Percentiles rank a stretch among this genome's conserved stretches.
Evolutionary conservation across 2,113 vertebrate species (phyloP).

Genomic region (Psammodynastes pulverulentus): DNA sequence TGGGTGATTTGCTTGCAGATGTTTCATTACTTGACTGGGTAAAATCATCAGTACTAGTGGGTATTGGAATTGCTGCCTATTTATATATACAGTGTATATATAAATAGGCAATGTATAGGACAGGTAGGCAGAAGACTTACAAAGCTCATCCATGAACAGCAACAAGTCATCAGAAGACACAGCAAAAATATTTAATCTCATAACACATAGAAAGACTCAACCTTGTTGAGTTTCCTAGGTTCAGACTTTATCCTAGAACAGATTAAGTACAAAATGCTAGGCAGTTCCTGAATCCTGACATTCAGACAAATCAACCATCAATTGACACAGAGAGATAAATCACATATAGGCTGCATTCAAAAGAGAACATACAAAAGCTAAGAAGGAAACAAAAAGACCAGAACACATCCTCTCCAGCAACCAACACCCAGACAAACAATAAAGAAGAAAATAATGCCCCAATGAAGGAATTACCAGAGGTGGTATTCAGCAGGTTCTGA

Average conservation of each 20-base stretch:
- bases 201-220: not conserved
- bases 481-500: no score
- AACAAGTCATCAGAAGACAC: not conserved
- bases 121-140: not conserved
- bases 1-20: not conserved
- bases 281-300: not conserved
- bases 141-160: not conserved
- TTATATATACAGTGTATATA: not conserved
- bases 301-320: not conserved
- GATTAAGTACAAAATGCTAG: not conserved
- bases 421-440: not conserved
- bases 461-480: no score
- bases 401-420: not conserved
- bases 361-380: not conserved
- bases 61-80: not conserved
- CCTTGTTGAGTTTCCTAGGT: not conserved
- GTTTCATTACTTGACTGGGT: not conserved
- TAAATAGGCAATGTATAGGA: no score
- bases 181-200: not conserved
- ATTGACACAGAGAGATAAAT: not conserved
- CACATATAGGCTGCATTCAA: not conserved
- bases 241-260: not conserved
- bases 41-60: not conserved
- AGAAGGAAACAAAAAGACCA: not conserved
- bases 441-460: not conserved